Conservation (phyloP, 2,888 invertebrate genomes). For the Sesia apiformis region DNA sequence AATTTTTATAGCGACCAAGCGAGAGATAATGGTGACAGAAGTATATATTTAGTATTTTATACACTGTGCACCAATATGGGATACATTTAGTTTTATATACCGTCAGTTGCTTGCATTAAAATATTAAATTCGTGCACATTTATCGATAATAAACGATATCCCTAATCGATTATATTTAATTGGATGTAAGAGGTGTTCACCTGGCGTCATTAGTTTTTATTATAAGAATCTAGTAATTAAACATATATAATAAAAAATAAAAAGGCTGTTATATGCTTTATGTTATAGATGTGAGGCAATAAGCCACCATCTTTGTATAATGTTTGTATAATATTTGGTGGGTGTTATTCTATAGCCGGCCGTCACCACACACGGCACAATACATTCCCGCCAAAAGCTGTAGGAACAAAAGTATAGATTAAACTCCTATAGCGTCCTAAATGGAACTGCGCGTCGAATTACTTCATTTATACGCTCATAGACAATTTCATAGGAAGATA, state of each 20-base stretch:
- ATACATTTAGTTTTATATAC: constrained; percentile 13
- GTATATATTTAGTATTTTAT: neutral
- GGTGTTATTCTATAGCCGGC: too few relatives aligned
- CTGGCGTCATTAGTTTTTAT: neutral
- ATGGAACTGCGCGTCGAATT: too few relatives aligned
- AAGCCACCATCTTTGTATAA: too few relatives aligned
- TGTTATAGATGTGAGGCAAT: too few relatives aligned
- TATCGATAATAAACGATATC: neutral
- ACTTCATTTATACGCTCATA: too few relatives aligned
- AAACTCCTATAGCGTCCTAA: too few relatives aligned
- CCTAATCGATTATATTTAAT: neutral
- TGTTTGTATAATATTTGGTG: too few relatives aligned
- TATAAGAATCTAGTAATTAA: neutral
- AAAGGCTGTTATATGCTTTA: too few relatives aligned
- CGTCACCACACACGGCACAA: too few relatives aligned
- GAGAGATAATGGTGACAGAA: constrained; percentile 16
- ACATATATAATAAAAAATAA: constrained; percentile 1
- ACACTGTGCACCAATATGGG: neutral
- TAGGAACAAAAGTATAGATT: too few relatives aligned
- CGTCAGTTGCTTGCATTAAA: constrained; percentile 18
- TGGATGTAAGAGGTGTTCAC: neutral
- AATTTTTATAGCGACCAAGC: constrained; percentile 37
- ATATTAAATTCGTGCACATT: neutral
- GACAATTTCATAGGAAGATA: too few relatives aligned
- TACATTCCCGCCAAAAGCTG: too few relatives aligned